Evolutionary conservation across 2,113 vertebrate genomes (phyloP), one percentile per base, ranked within the genome.

Genomic region (Nicator chloris): DNA sequence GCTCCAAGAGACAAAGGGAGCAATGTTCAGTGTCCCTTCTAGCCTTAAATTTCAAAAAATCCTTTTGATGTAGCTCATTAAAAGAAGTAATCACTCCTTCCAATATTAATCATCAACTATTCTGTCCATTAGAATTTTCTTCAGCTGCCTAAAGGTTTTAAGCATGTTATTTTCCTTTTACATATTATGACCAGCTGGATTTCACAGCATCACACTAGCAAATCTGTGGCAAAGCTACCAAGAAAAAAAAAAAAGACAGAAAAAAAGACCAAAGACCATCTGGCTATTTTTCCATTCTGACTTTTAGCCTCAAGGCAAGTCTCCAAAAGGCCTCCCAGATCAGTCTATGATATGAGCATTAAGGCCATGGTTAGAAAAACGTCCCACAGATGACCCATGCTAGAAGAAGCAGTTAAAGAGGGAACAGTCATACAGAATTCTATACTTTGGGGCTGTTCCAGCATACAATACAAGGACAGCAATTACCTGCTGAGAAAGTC

Each of bases 401-500:
- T 81, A 72, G 70, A 82, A 82, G 77, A 10, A 71, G 76, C 75
- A 78, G 57, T 57, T 86, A 51, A 10, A 79, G 73, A 76, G 22
- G n/a, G 40, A 78, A 78, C 6, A 70, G 39, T 71, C 21, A 20
- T 18, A 30, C 2, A 50, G 42, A 86, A 70, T 40, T 6, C 0
- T 42, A 30, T 24, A 39, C 26, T 57, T 71, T 21, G 21, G 51
- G 73, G 50, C 60, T 63, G 24, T 57, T 70, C 47, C 75, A 83
- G 39, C 10, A 23, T 19, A n/a, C 49, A 63, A 18, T 30, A 65
- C 53, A 57, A 33, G 6, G 24, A 45, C 10, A 86, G 76, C 64
- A 72, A 70, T 91, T 94, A 99, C 99, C 99, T 98, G 96, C 92
- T 97, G 64, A 97, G 97, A 88, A 99, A 99, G 86, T 99, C 99